These are phyloP conservation scores for Pristionchus japonicus DNA, from an alignment of 2,888 invertebrate species.

Conservation along the genomic window DNA sequence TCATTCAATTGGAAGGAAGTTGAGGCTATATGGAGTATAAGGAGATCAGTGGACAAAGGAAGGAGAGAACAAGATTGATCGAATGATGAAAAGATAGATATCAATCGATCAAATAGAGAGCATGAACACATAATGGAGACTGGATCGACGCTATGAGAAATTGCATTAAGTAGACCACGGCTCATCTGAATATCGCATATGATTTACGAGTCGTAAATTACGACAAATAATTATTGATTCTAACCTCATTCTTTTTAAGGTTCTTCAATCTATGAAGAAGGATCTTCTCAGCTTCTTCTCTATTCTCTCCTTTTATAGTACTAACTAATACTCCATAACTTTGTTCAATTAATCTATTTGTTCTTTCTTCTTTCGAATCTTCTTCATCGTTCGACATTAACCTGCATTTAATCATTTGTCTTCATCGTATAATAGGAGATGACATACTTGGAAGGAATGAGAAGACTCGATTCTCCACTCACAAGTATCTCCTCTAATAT, in stretches of 20 bases:
- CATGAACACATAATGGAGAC: background rate
- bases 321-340: background rate
- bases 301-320: background rate
- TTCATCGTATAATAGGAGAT: background rate
- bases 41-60: background rate
- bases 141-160: background rate
- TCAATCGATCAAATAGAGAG: background rate
- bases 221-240: background rate
- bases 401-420: background rate
- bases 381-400: conserved; percentile 1
- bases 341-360: background rate
- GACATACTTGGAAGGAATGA: background rate
- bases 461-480: background rate
- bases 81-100: background rate
- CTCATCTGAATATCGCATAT: background rate
- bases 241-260: background rate
- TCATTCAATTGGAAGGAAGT: background rate
- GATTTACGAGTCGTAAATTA: too few species aligned
- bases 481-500: background rate
- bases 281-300: conserved; percentile 2
- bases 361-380: background rate
- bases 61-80: background rate
- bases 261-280: background rate
- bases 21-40: background rate
- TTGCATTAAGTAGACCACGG: conserved; percentile 3